Evolutionary conservation across 2,113 vertebrate species (phyloP), one percentile per base, ranked within the genome.

Genomic region (Zapornia atra): DNA sequence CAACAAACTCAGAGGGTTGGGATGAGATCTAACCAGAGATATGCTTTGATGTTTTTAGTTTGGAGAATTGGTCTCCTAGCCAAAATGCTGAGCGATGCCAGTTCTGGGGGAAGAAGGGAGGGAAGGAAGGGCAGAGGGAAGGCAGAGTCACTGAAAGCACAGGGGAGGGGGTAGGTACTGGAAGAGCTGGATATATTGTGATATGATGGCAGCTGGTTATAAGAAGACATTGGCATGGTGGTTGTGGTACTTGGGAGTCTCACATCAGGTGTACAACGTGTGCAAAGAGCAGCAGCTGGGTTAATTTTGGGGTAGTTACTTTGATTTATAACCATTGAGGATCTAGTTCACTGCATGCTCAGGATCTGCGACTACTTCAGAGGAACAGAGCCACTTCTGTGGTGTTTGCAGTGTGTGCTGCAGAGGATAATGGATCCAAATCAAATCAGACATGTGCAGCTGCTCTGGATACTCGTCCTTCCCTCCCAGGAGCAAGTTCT

Each of bases 11-110:
- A 1, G 73, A 89, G 70, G 75, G 53, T 4, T 93, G 88, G 77
- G 94, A 95, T 77, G 91, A 96, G 96, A 95, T 95, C 85, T 95
- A 92, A 59, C 90, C 86, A 83, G 77, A 95, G 94, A 96, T 95
- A 97, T 5, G 48, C 87, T 95, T 96, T 95, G 94, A 96, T 92
- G 94, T 92, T 94, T 92, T 88, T 79, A 66, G 57, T 66, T 79
- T 76, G 69, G 81, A 86, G 91, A 83, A 76, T 19, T 68, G 68
- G 26, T 83, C 66, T 96, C 38, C 56, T 64, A 79, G 80, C 77
- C 88, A 90, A 86, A 95, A 66, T 44, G 28, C 69, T 83, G 82
- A 94, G 82, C 4, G 2, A 46, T 73, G 59, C n/a, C 16, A 60
- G 29, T 81, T 81, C 61, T 72, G n/a, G 21, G 28, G 33, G 8